Evolutionary conservation across 1,140 invertebrate genomes (phyloP), one percentile per base, ranked within the genome.

Genomic region (Dysdera silvatica): DNA sequence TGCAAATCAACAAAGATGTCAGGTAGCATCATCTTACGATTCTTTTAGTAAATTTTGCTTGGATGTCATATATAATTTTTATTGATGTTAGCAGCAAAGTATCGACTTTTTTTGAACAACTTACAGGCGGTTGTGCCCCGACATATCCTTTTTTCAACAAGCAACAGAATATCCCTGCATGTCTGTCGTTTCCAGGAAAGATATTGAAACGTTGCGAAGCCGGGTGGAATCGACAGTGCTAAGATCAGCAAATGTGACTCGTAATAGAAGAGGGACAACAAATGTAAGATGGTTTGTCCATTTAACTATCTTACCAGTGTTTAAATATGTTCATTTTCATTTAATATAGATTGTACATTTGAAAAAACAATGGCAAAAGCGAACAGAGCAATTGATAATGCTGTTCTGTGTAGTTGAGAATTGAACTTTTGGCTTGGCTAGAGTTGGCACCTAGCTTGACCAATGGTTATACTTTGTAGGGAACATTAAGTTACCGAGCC

Each of bases 1-100:
- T 94, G 54, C 93, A 98, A 81, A 97, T 98, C 71, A 93, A 97
- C 75, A 98, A 96, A 77, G 95, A 98, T 79, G 94, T 96, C 20
- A 83, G 91, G 85, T 85, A 74, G 64, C 66, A 66, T 55, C 5
- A 33, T 45, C 4, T 47, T 40, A 33, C 45, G 33, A 20, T 59
- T 5, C 6, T 53, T 61, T 3, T 18, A 24, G 3, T 40, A 31
- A 31, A 41, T n/a, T 31, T 18, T 57, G 16, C 18, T n/a, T n/a
- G 20, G 14, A 12, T 47, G 20, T 16, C 10, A 14, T 47, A 1
- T 47, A n/a, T n/a, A 28, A 26, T 31, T 51, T 51, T 12, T 6
- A 28, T 28, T 51, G 6, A 10, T 47, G 10, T 26, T 10, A 26
- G 24, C 16, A 51, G 14, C 6, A 12, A 51, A 12, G 31, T 23